Base-by-base conservation (phyloP, 2,113 vertebrate genomes). In the Craseonycteris thonglongyai region DNA sequence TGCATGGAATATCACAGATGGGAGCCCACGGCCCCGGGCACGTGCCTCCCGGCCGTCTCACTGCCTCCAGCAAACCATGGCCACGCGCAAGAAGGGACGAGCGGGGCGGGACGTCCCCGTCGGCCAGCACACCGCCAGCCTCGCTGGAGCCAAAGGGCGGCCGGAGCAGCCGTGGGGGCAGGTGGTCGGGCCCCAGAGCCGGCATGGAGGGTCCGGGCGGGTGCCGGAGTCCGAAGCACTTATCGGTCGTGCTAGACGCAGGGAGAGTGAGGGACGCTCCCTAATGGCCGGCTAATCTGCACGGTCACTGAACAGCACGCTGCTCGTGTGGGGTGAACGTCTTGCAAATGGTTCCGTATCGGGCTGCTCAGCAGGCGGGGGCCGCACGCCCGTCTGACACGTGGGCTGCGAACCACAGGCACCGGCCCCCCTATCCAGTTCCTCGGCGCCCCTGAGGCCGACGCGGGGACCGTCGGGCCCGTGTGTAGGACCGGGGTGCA, bases 241-340 rank as follows among this genome's bases (percentile, higher is more conserved):
- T 98, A 94, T 97, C 97, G 95, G 93, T 88, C 97, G 81, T 97
- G 96, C 66, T 38, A 97, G 63, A 79, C 14, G 65, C 87, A 96
- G 51, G 63, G 24, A 96, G 93, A 94, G n/a, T 98, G 97, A 98
- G 75, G 98, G 98, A 97, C 98, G 98, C 98, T 98, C 98, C 96
- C 98, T 98, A 98, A 98, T 98, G 98, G 97, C 97, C 96, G 98
- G 19, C 93, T 98, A 85, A 98, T 98, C 98, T 98, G 86, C 98
- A 98, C 98, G 98, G 98, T 98, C 97, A 97, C 97, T 71, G 51
- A 97, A 97, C 30, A 61, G 97, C 96, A 98, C 75, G 88, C 93
- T 97, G 94, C 98, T 96, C 95, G 96, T 69, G 78, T 78, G 1
- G 96, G 97, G 96, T 96, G 98, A 98, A 97, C 96, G 96, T 96